Base-by-base conservation (phyloP, 2,797 vertebrate species). In the Scolopax bukidnonensis region DNA sequence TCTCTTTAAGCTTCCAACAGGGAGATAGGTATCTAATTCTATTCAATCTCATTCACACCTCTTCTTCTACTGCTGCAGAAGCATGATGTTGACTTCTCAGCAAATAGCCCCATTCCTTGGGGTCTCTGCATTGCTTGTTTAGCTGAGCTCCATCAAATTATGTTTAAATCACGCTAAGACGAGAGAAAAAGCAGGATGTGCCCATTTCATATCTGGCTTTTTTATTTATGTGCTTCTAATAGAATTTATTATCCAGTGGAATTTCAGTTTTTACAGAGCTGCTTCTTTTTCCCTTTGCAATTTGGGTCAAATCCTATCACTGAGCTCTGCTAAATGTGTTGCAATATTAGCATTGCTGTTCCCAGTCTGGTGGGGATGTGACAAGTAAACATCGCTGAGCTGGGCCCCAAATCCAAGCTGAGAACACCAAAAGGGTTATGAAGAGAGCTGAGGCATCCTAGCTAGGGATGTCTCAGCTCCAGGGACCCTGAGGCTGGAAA, bases 21-120 rank as follows among this genome's bases (percentile, higher is more conserved):
- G 73, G 91, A 94, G 89, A 70, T 88, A 93, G 32, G 88, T 93
- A 92, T 89, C 91, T 90, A 78, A 87, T 93, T 83, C 89, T 75
- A 45, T 45, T 50, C 43, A 80, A 61, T 84, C 80, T 96, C 68
- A 84, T 95, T 96, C 92, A 73, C 69, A 89, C 68, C 12, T 89
- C 77, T 82, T 69, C 61, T 94, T 40, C 47, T 70, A 24, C 69
- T 0, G 7, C 71, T 56, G 81, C 61, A 45, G 84, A 94, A 78
- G 68, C 51, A 76, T 8, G 41, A 57, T 57, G 38, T 78, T 85
- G 80, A 63, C 71, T 91, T 95, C 86, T 86, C 54, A 38, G 73
- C 77, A 96, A 83, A 91, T 20, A 91, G 45, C 15, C 68, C 61
- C 47, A 48, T 51, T 65, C 70, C 41, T 89, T 70, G 45, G 68